Base-by-base conservation (phyloP, 2,113 vertebrate species). In the Phycodurus eques region DNA sequence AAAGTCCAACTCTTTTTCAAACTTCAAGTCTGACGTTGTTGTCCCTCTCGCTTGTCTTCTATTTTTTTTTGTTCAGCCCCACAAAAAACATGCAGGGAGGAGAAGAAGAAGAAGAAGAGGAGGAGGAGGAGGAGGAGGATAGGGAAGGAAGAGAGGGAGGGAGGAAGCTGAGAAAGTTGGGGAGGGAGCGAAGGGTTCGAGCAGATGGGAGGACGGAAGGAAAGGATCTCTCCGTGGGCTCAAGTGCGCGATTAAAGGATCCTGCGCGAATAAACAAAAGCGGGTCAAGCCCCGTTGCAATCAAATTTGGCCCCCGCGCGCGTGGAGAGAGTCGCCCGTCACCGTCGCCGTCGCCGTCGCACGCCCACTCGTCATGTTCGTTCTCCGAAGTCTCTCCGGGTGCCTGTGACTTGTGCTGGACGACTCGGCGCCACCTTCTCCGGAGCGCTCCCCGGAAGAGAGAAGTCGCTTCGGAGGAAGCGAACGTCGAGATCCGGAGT, bases 91-190 rank as follows among this genome's bases (percentile, higher is more conserved):
- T 83, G 88, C 70, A 60, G 82, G 74, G 79, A 86, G 76, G 80
- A 83, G 84, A 46, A 47, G 42, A n/a, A 59, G 69, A 74, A 75
- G 69, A 68, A 74, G 68, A 70, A 70, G 77, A 69, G 1, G 20
- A 79, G 79, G 76, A 86, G 83, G 81, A 82, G 84, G 74, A 76
- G 74, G 71, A 71, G 75, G 68, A 70, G 75, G 71, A 80, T 72
- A 78, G 75, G 71, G 80, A 71, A 63, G 81, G 78, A 74, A 76
- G 79, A 66, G 77, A 80, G 85, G 78, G 77, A 74, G 83, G 57
- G 79, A 80, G 85, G 72, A 78, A 86, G 83, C 74, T 27, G 81
- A 78, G 84, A 90, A 88, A 89, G 89, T 90, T 87, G 76, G 69
- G 57, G 74, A 80, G 71, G 78, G 76, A 78, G 73, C 51, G 74